These are phyloP conservation scores for Scaptomyza montana DNA, from an alignment of 1,140 invertebrate species.

Conservation along the genomic window DNA sequence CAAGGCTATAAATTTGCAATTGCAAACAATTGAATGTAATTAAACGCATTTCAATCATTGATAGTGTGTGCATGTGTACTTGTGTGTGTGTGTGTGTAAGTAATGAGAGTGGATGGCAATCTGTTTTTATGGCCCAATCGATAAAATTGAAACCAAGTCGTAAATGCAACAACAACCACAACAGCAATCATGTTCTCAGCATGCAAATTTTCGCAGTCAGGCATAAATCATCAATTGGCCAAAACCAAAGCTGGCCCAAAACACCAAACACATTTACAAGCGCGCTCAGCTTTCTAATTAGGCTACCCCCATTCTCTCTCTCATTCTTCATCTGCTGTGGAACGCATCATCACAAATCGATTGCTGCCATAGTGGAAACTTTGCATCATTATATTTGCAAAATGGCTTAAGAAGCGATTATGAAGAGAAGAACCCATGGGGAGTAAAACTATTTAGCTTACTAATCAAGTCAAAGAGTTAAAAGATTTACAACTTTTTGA, in stretches of 20 bases:
- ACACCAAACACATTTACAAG: not conserved
- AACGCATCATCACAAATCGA: not conserved
- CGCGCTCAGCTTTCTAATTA: constrained; percentile 21
- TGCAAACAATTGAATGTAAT: constrained; percentile 71
- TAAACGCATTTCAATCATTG: constrained; percentile 65
- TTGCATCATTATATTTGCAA: not conserved
- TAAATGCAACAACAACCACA: not conserved
- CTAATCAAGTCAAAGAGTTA: too few species aligned
- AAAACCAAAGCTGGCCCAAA: constrained; percentile 11
- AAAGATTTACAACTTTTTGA: too few species aligned
- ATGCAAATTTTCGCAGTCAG: not conserved
- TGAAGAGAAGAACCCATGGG: not conserved
- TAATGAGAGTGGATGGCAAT: constrained; percentile 53
- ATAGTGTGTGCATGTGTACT: not conserved
- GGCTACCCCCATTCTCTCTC: not conserved
- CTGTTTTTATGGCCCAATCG: constrained; percentile 40
- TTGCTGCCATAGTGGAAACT: not conserved
- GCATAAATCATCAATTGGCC: constrained; percentile 25
- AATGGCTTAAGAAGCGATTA: not conserved
- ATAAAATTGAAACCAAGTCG: constrained; percentile 40
- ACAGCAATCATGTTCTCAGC: not conserved
- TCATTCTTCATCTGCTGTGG: not conserved
- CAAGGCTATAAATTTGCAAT: constrained; percentile 49
- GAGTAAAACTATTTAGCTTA: not conserved
- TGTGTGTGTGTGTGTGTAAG: constrained; percentile 16